phyloP scores from a whole-genome alignment of 2,113 vertebrate genomes.

The Periophthalmus modestus region DNA sequence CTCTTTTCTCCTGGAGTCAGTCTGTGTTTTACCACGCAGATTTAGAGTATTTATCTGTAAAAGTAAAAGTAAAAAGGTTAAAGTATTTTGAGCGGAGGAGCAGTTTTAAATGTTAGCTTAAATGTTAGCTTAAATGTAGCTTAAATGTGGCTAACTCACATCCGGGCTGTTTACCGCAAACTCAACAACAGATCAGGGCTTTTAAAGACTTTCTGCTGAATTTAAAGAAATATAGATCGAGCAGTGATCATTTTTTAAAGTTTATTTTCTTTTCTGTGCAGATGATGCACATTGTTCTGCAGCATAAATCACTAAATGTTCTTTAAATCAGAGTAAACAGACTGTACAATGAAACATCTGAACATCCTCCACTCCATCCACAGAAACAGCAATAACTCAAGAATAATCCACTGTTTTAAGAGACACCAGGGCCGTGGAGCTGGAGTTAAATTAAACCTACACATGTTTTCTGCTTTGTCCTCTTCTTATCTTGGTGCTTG shows the following conservation, averaged over 20 bases:
- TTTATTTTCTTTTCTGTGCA: too few relatives aligned
- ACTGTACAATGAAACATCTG: not conserved
- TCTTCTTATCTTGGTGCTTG: slow-evolving; percentile 9
- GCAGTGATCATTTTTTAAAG: too few relatives aligned
- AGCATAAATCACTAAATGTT: not conserved
- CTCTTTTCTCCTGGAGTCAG: slow-evolving; percentile 48
- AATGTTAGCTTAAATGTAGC: too few relatives aligned
- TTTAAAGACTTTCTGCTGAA: too few relatives aligned
- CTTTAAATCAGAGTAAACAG: not conserved
- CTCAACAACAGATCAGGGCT: too few relatives aligned
- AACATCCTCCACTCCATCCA: not conserved
- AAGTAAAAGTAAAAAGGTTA: rapidly evolving
- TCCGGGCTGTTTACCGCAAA: too few relatives aligned
- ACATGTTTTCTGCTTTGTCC: slow-evolving; percentile 17
- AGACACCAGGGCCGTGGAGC: not conserved
- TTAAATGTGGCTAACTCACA: too few relatives aligned
- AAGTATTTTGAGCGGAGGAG: not conserved
- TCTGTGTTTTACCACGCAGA: slow-evolving; percentile 42
- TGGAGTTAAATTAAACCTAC: not conserved
- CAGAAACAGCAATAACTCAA: not conserved
- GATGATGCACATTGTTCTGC: not conserved
- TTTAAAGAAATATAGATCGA: too few relatives aligned
- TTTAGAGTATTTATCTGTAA: slow-evolving; percentile 13
- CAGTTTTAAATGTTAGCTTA: slow-evolving; percentile 28
- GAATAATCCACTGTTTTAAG: not conserved